Evolutionary conservation across 2,113 vertebrate genomes (phyloP), one percentile per base, ranked within the genome.

Genomic region (Leptobrachium leishanense): DNA sequence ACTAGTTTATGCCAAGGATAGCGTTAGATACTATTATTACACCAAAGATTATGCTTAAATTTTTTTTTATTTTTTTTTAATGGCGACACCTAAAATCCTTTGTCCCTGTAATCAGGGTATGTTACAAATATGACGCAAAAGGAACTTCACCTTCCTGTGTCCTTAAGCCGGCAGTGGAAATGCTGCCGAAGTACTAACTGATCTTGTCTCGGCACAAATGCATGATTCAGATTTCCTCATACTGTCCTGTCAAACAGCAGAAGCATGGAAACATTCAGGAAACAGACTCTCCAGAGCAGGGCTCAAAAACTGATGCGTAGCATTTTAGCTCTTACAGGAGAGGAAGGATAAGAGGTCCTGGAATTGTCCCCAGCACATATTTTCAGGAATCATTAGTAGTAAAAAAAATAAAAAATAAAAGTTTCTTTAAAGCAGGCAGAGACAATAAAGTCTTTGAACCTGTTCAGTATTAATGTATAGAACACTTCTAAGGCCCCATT

Each of bases 21-120:
- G 20, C 20, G 20, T 31, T 31, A 31, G 20, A 31, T 31, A 31
- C 20, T 31, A 31, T 31, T 31, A 31, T 31, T 31, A 31, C 20
- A 31, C 20, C 20, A 31, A 31, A 31, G 20, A 31, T 31, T 31
- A 31, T 31, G 20, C 20, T 31, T 31, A 31, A 31, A 31, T 31
- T 1, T 31, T 31, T 31, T 31, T 31, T 31, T 31, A 31, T 31
- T 31, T 31, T 31, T 31, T 31, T 31, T 31, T 1, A 31, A 31
- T 31, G 20, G 20, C 20, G 8, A 50, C 46, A 59, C 55, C 9
- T 8, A 59, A 59, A 59, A 43, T n/a, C n/a, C 13, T n/a, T 20
- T 74, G 59, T 74, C 72, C 63, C 63, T 55, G n/a, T 74, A 74
- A 64, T 74, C 72, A 44, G 72, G 41, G 46, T 50, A 50, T 8